Percentiles rank a stretch among this genome's conserved stretches.
Evolutionary conservation across 2,797 vertebrate species (phyloP).

Genomic region (Huso huso): DNA sequence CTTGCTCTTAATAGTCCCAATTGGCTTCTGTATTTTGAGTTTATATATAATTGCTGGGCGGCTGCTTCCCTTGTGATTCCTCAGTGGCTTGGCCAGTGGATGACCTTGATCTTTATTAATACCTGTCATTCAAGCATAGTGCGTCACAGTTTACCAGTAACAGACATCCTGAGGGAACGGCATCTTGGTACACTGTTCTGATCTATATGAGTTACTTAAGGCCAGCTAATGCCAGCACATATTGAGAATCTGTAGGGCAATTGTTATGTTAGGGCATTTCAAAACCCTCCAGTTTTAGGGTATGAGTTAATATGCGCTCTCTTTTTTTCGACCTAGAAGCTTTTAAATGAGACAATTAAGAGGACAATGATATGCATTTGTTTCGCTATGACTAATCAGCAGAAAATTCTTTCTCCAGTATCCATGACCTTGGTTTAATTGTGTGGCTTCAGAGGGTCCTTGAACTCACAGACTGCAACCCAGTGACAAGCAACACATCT

Average conservation of each 20-base stretch:
- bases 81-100: too few relatives aligned
- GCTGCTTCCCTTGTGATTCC: too few relatives aligned
- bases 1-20: too few relatives aligned
- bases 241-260: background rate
- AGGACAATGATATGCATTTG: constrained; percentile 1
- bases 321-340: background rate
- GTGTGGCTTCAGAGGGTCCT: constrained; percentile 51
- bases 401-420: constrained; percentile 45
- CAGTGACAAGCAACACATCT: constrained; percentile 24
- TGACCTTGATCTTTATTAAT: too few relatives aligned
- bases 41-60: too few relatives aligned
- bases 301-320: background rate
- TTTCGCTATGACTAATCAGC: constrained; percentile 39
- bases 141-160: too few relatives aligned
- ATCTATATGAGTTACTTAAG: background rate
- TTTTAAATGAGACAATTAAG: constrained; percentile 8
- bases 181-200: too few relatives aligned
- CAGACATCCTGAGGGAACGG: too few relatives aligned
- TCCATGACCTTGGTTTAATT: constrained; percentile 59
- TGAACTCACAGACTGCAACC: constrained; percentile 31
- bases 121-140: too few relatives aligned
- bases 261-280: background rate
- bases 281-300: background rate
- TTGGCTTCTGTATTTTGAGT: too few relatives aligned
- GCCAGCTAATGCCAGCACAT: background rate